phyloP scores from a whole-genome alignment of 2,888 invertebrate species.

The Dicranocentrus wangi region DNA sequence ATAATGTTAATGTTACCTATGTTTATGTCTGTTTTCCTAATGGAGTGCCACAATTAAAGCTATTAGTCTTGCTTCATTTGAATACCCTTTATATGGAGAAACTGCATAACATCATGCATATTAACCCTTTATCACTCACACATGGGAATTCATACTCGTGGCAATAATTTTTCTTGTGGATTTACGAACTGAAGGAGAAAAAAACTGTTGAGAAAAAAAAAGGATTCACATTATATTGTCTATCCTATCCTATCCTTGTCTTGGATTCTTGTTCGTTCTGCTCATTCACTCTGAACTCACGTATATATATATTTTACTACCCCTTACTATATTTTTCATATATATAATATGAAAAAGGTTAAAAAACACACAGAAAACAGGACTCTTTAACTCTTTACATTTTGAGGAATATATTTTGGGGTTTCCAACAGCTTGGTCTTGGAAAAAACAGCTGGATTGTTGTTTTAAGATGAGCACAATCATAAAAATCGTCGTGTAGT shows the following conservation, averaged over 20 bases:
- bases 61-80: conserved; percentile 63
- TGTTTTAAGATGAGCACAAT: conserved; percentile 52
- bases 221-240: not conserved
- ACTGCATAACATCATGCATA: conserved; percentile 57
- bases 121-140: conserved; percentile 51
- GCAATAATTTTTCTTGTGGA: conserved; percentile 55
- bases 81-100: conserved; percentile 60
- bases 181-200: conserved; percentile 35
- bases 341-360: conserved; percentile 49
- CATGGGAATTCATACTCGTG: conserved; percentile 40
- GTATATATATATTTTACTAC: too few relatives aligned
- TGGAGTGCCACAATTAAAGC: conserved; percentile 64
- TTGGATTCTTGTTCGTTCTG: conserved; percentile 23
- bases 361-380: conserved; percentile 19
- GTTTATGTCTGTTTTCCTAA: conserved; percentile 50
- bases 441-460: conserved; percentile 62
- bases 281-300: conserved; percentile 45
- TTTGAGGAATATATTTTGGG: conserved; percentile 49
- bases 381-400: conserved; percentile 40
- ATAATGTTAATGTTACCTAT: conserved; percentile 13
- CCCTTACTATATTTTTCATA: too few relatives aligned
- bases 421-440: conserved; percentile 21
- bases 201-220: not conserved
- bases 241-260: conserved; percentile 15
- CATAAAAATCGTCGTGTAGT: conserved; percentile 53